phyloP scores from a whole-genome alignment of 2,113 vertebrate genomes.

The Lophura nycthemera region DNA sequence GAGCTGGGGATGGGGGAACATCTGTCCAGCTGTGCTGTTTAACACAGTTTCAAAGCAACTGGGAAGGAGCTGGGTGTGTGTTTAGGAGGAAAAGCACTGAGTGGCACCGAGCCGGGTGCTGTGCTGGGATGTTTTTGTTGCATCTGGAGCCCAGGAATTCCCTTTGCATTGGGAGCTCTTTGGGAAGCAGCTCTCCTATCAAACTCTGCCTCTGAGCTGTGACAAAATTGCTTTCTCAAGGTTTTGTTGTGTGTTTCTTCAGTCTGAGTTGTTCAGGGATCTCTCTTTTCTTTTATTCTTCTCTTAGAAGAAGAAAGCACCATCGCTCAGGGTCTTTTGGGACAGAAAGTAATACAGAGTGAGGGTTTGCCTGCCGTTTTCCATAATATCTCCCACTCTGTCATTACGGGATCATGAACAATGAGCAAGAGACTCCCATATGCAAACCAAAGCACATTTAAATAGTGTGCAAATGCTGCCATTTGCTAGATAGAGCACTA shows the following conservation, averaged over 20 bases:
- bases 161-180: background rate
- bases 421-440: background rate
- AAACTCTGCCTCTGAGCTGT: background rate
- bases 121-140: background rate
- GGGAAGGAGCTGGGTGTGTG: background rate
- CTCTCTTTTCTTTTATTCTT: background rate
- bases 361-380: background rate
- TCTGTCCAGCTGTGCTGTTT: background rate
- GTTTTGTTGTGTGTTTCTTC: background rate
- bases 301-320: background rate
- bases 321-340: background rate
- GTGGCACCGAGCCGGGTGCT: too few relatives aligned
- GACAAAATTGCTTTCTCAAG: background rate
- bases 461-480: background rate
- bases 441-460: background rate
- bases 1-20: background rate
- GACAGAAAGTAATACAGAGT: background rate
- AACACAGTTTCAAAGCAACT: background rate
- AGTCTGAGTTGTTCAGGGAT: background rate
- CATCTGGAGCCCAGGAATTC: background rate
- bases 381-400: background rate
- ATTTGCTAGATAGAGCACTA: background rate
- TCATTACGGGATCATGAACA: background rate
- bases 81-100: background rate
- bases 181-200: background rate